Base-by-base conservation (phyloP, 2,888 invertebrate genomes). In the Folsomia candida region DNA sequence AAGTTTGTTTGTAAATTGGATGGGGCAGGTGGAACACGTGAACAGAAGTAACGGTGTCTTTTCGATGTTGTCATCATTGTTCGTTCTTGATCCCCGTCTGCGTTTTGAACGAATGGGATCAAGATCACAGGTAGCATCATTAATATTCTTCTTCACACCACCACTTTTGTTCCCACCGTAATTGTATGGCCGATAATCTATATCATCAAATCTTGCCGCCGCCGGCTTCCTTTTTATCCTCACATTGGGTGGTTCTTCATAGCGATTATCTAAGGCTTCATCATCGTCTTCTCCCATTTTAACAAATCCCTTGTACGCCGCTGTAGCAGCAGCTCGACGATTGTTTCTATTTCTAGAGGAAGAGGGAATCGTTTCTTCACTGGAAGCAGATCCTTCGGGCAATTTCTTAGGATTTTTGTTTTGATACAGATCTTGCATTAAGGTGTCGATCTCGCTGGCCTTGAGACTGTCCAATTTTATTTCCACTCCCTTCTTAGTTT, bases 401-500 rank as follows among this genome's bases (percentile, higher is more conserved):
- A 47, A 9, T 11, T 47, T 47, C 47, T 47, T 47, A 47, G 9
- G 9, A 47, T 47, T 18, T 47, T 47, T 18, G 9, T 18, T 18
- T 54, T 54, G 54, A 54, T 54, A 54, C 18, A 54, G 20, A n/a
- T 54, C 54, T 18, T n/a, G 6, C 20, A 54, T 54, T 20, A 54
- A 54, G n/a, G 54, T 54, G 4, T 54, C 54, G n/a, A 54, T 54
- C 22, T 54, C 54, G n/a, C 54, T 54, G 54, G 54, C 54, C n/a
- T 54, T 54, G 22, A 54, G 54, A 54, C 22, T 54, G n/a, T 54
- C 54, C 20, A 54, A 54, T 54, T 54, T 54, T 54, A 54, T 54
- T 22, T 54, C 54, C 4, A 54, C 54, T 54, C 22, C 54, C 6
- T 6, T 20, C 54, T 37, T 37, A 4, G 54, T 54, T 20, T 54